Evolutionary conservation across 2,113 vertebrate species (phyloP), one percentile per base, ranked within the genome.

Genomic region (Psilopogon haemacephalus): DNA sequence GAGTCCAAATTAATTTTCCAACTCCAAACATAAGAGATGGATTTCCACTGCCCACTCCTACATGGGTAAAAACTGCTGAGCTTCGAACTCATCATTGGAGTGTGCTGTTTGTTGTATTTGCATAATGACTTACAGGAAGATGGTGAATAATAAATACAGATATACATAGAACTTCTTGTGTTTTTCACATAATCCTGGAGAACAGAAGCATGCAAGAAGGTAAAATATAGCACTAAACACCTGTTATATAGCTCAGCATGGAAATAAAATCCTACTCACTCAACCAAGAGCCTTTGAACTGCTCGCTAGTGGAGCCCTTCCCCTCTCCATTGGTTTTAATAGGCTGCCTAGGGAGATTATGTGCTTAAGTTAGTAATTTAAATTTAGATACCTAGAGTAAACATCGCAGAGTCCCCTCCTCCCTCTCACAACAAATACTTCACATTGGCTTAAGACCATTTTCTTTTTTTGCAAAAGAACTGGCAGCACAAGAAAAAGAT

Each of bases 371-470:
- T 80, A 88, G 88, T 80, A 1, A 88, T 88, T 95, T 89, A 94
- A 88, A 95, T 89, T 95, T 89, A 95, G 92, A 89, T 83, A 89
- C 79, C 79, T 71, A 91, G 82, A 93, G 70, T 68, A 96, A 95
- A 95, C 90, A 94, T 35, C 10, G 3, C 58, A 89, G 72, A 12
- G 20, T 95, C 58, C 37, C 75, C 75, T 93, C 55, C 79, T 96
- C 75, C 68, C 59, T 64, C 55, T n/a, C 63, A 86, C 64, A 90
- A 75, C 67, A 94, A 95, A 89, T 33, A 74, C 59, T 79, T 82
- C 13, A 28, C 7, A 40, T 91, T 0, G 6, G 67, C 33, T 19
- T 60, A 67, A 85, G 60, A 42, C 15, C 20, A 24, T 74, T 89
- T 44, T 58, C 27, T 44, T 86, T 44, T 86, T 84, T 52, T 10